A percentile compares a stretch with the other conserved stretches of the same genome.
These are phyloP conservation scores for Sciaenops ocellatus DNA, from an alignment of 2,797 vertebrate species.

Conservation along the genomic window DNA sequence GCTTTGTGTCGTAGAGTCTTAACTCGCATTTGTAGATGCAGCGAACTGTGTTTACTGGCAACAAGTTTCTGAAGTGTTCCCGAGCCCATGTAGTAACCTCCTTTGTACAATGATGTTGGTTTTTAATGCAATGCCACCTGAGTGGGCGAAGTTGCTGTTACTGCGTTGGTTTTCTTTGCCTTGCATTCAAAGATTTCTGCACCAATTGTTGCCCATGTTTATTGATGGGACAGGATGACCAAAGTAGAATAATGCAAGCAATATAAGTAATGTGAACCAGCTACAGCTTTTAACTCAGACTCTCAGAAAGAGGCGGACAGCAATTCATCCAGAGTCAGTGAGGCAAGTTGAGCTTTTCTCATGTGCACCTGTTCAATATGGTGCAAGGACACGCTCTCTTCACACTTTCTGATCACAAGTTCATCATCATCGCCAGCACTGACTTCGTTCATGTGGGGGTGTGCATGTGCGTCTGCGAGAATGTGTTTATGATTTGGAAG, in stretches of 20 bases:
- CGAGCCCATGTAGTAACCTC: no score
- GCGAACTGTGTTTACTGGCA: no score
- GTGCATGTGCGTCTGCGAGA: neutral
- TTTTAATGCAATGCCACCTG: no score
- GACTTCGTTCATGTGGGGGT: conserved; percentile 33
- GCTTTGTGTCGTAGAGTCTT: no score
- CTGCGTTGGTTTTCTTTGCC: no score
- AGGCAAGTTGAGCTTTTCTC: conserved; percentile 24
- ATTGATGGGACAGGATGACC: conserved; percentile 69
- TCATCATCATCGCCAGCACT: conserved; percentile 41
- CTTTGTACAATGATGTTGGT: no score
- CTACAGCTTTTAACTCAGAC: conserved; percentile 45
- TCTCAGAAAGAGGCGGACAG: conserved; percentile 31
- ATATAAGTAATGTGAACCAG: conserved; percentile 68
- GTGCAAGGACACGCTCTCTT: conserved; percentile 32
- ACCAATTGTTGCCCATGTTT: conserved; percentile 64
- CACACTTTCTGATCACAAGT: conserved; percentile 56
- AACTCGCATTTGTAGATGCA: no score
- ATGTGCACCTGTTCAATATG: conserved; percentile 50
- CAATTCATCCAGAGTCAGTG: conserved; percentile 31
- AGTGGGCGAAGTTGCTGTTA: no score
- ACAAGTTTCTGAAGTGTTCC: no score
- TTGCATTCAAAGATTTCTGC: conserved; percentile 19
- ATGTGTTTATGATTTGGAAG: conserved; percentile 27
- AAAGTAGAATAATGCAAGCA: conserved; percentile 54